A percentile compares a stretch with the other conserved stretches of the same genome.
Evolutionary conservation across 2,797 vertebrate species (phyloP).

Genomic region (Catharus ustulatus): DNA sequence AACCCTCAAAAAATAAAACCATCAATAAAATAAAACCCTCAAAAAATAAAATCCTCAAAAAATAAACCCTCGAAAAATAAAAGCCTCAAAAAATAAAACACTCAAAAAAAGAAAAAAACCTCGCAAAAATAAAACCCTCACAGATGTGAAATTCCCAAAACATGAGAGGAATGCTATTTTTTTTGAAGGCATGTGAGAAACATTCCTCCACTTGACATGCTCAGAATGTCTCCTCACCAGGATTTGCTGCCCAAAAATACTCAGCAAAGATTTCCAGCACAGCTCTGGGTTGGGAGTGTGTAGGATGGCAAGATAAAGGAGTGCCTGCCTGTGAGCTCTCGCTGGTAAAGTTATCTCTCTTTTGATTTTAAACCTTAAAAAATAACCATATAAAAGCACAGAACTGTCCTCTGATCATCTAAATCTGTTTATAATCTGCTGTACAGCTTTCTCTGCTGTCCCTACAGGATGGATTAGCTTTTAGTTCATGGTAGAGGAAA

Average conservation of each 20-base stretch:
- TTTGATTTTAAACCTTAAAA: conserved; percentile 60
- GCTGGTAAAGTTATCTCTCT: conserved; percentile 46
- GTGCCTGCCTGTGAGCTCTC: conserved; percentile 34
- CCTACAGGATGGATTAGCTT: neutral
- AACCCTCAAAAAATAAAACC: neutral
- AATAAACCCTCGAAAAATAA: too few relatives aligned
- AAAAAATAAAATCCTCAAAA: too few relatives aligned
- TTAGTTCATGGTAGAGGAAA: neutral
- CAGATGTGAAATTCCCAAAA: conserved; percentile 20
- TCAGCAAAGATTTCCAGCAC: conserved; percentile 53
- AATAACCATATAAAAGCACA: conserved; percentile 53
- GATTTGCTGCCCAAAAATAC: conserved; percentile 61
- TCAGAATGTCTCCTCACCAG: conserved; percentile 53
- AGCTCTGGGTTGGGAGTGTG: neutral
- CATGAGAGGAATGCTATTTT: conserved; percentile 36
- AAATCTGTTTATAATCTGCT: neutral
- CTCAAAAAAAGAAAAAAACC: too few relatives aligned
- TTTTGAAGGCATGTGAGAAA: conserved; percentile 35
- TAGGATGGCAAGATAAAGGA: conserved; percentile 49
- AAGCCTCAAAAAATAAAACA: too few relatives aligned
- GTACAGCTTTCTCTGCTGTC: neutral
- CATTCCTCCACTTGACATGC: conserved; percentile 53
- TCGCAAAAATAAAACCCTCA: neutral
- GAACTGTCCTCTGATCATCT: neutral
- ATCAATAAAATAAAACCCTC: conserved; percentile 29